These are phyloP conservation scores for Channallabes apus DNA, from an alignment of 2,797 vertebrate genomes.

Conservation along the genomic window DNA sequence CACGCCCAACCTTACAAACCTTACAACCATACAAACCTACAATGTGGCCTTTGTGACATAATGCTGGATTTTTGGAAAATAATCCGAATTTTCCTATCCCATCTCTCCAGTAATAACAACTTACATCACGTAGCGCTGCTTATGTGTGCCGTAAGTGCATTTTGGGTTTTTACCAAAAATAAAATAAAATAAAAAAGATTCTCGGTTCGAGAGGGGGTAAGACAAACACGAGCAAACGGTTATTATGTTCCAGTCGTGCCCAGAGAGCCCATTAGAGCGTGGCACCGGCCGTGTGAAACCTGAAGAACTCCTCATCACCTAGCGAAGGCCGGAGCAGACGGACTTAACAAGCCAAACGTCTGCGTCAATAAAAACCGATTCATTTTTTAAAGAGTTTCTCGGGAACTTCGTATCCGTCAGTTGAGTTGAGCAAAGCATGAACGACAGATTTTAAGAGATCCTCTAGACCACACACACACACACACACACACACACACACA, in stretches of 20 bases:
- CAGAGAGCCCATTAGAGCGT: constrained; percentile 71
- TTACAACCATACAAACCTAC: constrained; percentile 55
- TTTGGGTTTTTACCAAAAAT: constrained; percentile 47
- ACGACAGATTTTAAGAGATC: constrained; percentile 11
- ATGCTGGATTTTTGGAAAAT: constrained; percentile 77
- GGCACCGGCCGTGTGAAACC: constrained; percentile 68
- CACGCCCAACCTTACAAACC: constrained; percentile 58
- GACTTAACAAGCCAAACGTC: not conserved
- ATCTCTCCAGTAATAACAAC: constrained; percentile 81
- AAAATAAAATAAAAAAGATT: constrained; percentile 3
- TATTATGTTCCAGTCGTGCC: constrained; percentile 73
- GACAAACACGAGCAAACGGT: constrained; percentile 71
- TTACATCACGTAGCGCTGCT: constrained; percentile 75
- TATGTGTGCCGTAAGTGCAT: constrained; percentile 69
- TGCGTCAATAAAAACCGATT: not conserved
- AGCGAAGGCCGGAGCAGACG: constrained; percentile 28
- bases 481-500: constrained; percentile 52
- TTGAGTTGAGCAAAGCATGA: constrained; percentile 28
- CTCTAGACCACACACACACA: constrained; percentile 54
- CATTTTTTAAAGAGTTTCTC: not conserved
- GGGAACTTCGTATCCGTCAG: not conserved
- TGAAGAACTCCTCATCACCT: constrained; percentile 51
- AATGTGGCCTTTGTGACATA: constrained; percentile 82
- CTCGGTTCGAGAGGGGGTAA: constrained; percentile 65
- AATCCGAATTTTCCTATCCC: constrained; percentile 74